Evolutionary conservation across 2,888 invertebrate genomes (phyloP), one percentile per base, ranked within the genome.

Genomic region (Oithona nana): DNA sequence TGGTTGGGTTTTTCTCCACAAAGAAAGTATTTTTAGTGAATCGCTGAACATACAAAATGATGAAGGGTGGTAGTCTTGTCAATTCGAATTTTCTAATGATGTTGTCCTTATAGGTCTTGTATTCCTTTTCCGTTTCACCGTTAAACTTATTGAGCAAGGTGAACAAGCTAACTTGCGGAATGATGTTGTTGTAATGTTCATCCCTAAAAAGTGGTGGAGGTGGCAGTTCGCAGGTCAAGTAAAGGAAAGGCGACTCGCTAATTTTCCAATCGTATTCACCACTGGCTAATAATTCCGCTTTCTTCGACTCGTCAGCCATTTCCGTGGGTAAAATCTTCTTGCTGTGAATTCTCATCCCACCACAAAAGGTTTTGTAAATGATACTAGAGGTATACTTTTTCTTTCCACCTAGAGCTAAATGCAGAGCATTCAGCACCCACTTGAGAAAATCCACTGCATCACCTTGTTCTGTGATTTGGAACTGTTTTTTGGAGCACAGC

Each of bases 1-100:
- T 99, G 0, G 98, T 99, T 1, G 95, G 95, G 77, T 99, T 99
- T 75, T 99, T 99, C 73, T 99, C 98, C 22, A 94, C 81, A 70
- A 94, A 98, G 76, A 97, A 99, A 4, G 93, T 94, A 72, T 98
- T 99, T 75, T 94, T 98, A 1, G 94, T 95, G 73, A 99, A 99
- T 66, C 98, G 79, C 78, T 81, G 73, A 61, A 73, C 73, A 66
- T 59, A 63, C 68, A 66, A 65, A 65, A 56, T 50, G 2, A 39
- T 28, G n/a, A 63, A 63, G 1, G 89, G 90, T 4, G 95, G 95
- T 66, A 99, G 76, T 68, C 83, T 79, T 0, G 88, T 90, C 61
- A 99, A 86, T 76, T 95, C 92, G 74, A 97, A 99, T 67, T 93
- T 79, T 73, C 97, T 98, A 77, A 98, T 77, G 70, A 92, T 92